phyloP scores from a whole-genome alignment of 2,888 invertebrate species.

The Agrochola lychnidis region DNA sequence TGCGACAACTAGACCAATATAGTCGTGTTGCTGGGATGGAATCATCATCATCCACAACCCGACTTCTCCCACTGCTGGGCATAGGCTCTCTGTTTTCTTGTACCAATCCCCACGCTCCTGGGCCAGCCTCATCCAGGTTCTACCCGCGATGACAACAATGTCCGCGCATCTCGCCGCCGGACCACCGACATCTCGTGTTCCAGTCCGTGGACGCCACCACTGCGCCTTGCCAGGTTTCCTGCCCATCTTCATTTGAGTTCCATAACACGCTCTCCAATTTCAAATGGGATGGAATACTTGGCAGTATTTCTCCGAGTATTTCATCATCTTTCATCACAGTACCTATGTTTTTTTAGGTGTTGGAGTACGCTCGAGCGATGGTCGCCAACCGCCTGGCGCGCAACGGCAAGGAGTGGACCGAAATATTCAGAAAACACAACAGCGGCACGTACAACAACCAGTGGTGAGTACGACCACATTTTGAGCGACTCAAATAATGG shows the following conservation, averaged over 20 bases:
- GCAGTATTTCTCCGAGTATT: background rate
- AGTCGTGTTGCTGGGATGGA: background rate
- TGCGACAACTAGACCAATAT: background rate
- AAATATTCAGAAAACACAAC: conserved; percentile 91
- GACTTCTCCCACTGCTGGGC: too few relatives aligned
- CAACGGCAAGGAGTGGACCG: conserved; percentile 91
- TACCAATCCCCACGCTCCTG: too few relatives aligned
- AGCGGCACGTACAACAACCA: conserved; percentile 95
- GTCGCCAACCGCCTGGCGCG: conserved; percentile 92
- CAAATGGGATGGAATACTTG: background rate
- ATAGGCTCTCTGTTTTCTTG: too few relatives aligned
- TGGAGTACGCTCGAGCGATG: conserved; percentile 92
- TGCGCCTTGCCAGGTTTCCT: too few relatives aligned
- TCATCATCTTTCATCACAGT: background rate
- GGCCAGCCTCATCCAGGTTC: too few relatives aligned
- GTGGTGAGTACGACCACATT: conserved; percentile 88
- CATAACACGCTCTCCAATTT: too few relatives aligned
- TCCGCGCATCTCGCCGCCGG: too few relatives aligned
- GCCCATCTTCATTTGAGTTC: too few relatives aligned
- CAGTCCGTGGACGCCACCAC: too few relatives aligned
- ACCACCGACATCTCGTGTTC: too few relatives aligned
- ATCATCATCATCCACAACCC: too few relatives aligned
- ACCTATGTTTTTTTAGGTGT: conserved; percentile 70
- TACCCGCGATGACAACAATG: too few relatives aligned
- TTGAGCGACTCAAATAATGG: background rate